Conservation (phyloP, 2,888 invertebrate genomes). For the Vesta saturnalis region DNA sequence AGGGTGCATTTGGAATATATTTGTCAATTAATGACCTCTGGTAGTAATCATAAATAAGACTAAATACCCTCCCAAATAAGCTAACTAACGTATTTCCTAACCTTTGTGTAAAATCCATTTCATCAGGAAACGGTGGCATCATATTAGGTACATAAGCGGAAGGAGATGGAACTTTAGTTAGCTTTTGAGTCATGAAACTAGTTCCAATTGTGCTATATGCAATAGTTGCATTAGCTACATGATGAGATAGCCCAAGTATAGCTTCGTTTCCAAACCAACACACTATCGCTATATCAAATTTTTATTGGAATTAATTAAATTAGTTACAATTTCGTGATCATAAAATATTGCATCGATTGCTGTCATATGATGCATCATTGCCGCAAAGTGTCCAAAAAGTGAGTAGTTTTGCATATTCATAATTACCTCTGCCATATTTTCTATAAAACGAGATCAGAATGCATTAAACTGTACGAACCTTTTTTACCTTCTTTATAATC, state of each 20-base stretch:
- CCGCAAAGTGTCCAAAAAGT: not conserved
- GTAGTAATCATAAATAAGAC: not conserved
- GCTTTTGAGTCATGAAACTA: slow-evolving; percentile 43
- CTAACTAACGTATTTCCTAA: not conserved
- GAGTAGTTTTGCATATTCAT: not conserved
- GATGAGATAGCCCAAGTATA: slow-evolving; percentile 52
- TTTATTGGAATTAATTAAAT: slow-evolving; percentile 36
- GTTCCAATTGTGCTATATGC: slow-evolving; percentile 50
- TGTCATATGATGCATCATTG: not conserved
- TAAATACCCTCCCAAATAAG: not conserved
- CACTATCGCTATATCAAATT: slow-evolving; percentile 52
- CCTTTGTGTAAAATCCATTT: slow-evolving; percentile 49
- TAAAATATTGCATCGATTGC: slow-evolving; percentile 10
- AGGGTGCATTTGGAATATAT: slow-evolving; percentile 40
- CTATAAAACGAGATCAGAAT: slow-evolving; percentile 4
- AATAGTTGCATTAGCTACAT: slow-evolving; percentile 54
- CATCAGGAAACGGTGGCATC: slow-evolving; percentile 39
- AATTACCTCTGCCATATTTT: not conserved
- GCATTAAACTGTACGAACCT: too few relatives aligned
- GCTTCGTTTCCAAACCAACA: slow-evolving; percentile 54
- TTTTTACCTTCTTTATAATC: too few relatives aligned
- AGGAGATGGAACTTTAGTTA: slow-evolving; percentile 53
- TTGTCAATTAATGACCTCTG: not conserved
- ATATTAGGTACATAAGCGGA: slow-evolving; percentile 54
- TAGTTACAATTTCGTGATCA: slow-evolving; percentile 24